Conservation (phyloP, 2,888 invertebrate species). For the Stenichneumon culpator region DNA sequence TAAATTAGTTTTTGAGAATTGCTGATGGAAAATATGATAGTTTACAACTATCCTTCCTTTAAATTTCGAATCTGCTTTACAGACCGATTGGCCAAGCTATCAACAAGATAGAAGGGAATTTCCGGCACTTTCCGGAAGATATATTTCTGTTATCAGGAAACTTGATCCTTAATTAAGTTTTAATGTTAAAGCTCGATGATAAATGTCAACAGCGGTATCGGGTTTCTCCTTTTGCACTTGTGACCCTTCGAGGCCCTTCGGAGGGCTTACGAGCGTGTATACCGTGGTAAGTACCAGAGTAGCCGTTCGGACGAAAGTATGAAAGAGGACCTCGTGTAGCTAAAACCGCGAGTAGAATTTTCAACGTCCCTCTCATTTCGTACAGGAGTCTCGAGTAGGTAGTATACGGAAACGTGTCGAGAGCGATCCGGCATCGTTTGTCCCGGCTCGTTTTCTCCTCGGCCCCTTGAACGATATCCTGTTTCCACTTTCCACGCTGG, state of each 20-base stretch:
- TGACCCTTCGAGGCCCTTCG: background rate
- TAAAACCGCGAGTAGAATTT: slow-evolving; percentile 49
- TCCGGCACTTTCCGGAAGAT: too few relatives aligned
- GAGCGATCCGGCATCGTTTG: slow-evolving; percentile 57
- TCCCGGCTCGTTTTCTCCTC: slow-evolving; percentile 28
- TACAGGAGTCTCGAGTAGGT: slow-evolving; percentile 41
- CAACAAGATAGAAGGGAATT: too few relatives aligned
- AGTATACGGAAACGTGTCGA: slow-evolving; percentile 58
- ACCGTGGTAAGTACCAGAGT: slow-evolving; percentile 2
- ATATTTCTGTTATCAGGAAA: too few relatives aligned
- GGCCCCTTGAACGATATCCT: slow-evolving; percentile 42
- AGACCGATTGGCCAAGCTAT: too few relatives aligned
- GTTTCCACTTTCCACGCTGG: slow-evolving; percentile 51
- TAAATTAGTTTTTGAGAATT: too few relatives aligned
- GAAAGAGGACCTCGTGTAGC: background rate
- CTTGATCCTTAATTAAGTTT: background rate
- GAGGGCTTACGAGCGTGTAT: background rate
- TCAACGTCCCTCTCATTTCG: slow-evolving; percentile 43
- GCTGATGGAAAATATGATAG: too few relatives aligned
- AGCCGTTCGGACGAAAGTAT: background rate
- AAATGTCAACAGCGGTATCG: background rate
- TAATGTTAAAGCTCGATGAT: background rate
- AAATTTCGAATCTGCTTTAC: too few relatives aligned
- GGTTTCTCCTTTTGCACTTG: background rate
- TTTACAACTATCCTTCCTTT: too few relatives aligned